Evolutionary conservation across 2,113 vertebrate species (phyloP), one percentile per base, ranked within the genome.

Genomic region (Triplophysa rosa): DNA sequence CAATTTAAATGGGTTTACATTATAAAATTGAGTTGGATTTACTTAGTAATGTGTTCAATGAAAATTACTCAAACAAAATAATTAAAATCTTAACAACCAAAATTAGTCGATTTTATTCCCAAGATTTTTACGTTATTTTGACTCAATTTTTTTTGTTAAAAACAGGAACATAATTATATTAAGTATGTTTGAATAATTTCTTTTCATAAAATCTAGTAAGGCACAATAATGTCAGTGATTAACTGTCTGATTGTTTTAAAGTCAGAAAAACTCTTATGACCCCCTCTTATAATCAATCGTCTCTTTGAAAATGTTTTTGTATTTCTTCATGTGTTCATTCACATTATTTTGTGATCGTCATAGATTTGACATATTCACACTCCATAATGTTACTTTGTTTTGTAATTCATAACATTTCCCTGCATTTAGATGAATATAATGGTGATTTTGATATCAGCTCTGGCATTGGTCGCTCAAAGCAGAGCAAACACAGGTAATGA

Each of bases 401-500:
- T 47, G 37, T 45, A 6, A 45, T 62, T 33, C 14, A 13, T 75
- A 5, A n/a, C 12, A 17, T 29, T 29, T 16, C n/a, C 29, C 11
- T 33, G 3, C 24, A 52, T 65, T 76, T 91, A 98, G 97, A 94
- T 92, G 94, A 91, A 91, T 84, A 83, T 93, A 37, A 92, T 84
- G 49, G 80, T 91, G 70, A 68, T 94, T 82, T 80, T 93, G 0
- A 89, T 93, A 86, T 84, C 90, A 69, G 84, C 87, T 74, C 83
- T 94, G 12, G 88, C 83, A 42, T 88, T 90, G 84, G 90, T 95
- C 45, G 83, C 87, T 68, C 84, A 59, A 83, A 91, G 88, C 79
- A 82, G 86, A 86, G 93, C 94, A 40, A 96, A 98, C 83, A 92
- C 95, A 93, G 95, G 97, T 96, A 92, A 92, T 3, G 14, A 7